These are phyloP conservation scores for Gorsachius magnificus DNA, from an alignment of 2,797 vertebrate genomes.

Conservation along the genomic window DNA sequence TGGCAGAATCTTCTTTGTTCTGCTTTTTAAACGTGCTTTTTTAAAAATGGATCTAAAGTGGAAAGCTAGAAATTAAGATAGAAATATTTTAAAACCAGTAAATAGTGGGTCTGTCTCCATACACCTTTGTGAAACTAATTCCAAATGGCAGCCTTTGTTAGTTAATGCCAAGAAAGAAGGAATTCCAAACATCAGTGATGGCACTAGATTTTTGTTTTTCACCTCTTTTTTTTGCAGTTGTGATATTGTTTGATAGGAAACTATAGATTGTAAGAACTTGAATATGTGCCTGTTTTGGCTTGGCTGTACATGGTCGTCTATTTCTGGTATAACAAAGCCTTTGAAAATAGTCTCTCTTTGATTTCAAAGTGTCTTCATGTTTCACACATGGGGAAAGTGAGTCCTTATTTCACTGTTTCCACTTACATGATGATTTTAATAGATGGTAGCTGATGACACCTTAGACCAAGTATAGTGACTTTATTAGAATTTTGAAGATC, in stretches of 20 bases:
- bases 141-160: background rate
- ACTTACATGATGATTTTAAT: background rate
- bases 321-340: background rate
- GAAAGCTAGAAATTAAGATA: background rate
- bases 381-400: background rate
- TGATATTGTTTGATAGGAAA: background rate
- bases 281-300: background rate
- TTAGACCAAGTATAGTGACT: background rate
- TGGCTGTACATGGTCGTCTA: background rate
- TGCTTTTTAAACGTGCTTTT: background rate
- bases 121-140: background rate
- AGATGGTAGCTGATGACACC: background rate
- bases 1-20: background rate
- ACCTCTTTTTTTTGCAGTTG: background rate
- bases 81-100: background rate
- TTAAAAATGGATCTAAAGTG: background rate
- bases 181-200: background rate
- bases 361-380: background rate
- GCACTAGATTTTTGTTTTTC: background rate
- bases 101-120: background rate
- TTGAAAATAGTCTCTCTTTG: background rate
- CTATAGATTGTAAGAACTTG: background rate
- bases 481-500: background rate
- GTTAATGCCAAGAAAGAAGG: background rate
- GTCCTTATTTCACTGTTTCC: background rate